Conservation (phyloP, 2,888 invertebrate species). For the Osedax fenrisi region DNA sequence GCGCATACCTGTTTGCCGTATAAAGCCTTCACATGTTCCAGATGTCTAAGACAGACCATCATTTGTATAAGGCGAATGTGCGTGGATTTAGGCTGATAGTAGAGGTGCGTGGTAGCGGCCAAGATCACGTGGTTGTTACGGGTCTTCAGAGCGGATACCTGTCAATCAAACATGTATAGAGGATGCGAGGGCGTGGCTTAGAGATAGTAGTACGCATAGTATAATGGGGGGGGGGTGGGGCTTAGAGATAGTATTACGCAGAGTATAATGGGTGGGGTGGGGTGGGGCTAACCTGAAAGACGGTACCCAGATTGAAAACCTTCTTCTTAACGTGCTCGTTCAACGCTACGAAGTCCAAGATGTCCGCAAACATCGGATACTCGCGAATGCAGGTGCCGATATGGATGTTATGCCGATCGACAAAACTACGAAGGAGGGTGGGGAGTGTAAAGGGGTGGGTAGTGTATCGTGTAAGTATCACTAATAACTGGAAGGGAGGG, state of each 20-base stretch:
- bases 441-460: too few relatives aligned
- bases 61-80: conserved; percentile 77
- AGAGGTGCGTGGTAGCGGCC: conserved; percentile 76
- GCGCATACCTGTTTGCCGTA: conserved; percentile 43
- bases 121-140: conserved; percentile 28
- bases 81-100: conserved; percentile 80
- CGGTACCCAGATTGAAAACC: conserved; percentile 39
- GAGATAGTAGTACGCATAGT: background rate
- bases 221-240: background rate
- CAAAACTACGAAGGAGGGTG: conserved; percentile 16
- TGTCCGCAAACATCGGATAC: conserved; percentile 35
- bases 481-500: too few relatives aligned
- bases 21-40: conserved; percentile 55
- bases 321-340: conserved; percentile 40
- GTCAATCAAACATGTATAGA: conserved; percentile 4
- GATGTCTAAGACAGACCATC: conserved; percentile 62
- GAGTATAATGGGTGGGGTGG: background rate
- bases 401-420: conserved; percentile 21
- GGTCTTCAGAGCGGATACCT: conserved; percentile 38
- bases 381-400: conserved; percentile 26
- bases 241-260: background rate
- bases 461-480: too few relatives aligned
- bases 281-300: conserved; percentile 39
- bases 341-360: conserved; percentile 37
- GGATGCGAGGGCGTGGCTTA: background rate